Evolutionary conservation across 2,797 vertebrate species (phyloP), one percentile per base, ranked within the genome.

Genomic region (Protosalanx chinensis): DNA sequence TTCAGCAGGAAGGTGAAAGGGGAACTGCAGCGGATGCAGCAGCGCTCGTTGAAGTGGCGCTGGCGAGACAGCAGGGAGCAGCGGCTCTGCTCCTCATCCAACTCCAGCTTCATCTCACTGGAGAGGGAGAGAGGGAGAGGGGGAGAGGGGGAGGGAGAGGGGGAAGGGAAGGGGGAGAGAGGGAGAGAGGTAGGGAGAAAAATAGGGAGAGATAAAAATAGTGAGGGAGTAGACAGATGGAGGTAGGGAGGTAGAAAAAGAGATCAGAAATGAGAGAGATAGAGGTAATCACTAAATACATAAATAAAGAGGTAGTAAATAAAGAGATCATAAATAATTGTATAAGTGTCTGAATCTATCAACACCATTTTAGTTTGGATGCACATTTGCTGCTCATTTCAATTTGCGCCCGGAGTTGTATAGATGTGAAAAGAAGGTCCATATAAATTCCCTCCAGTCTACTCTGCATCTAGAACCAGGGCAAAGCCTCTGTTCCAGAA

Each of bases 1-100:
- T 96, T 97, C 87, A 98, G 91, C 15, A 98, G 92, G 82, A 97
- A 97, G 4, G 94, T 94, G 91, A 98, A 98, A 29, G 96, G 93
- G 0, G 92, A 86, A 70, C 96, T 98, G 86, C 97, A 98, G 81
- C 94, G 94, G 88, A 98, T 98, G 76, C 97, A 98, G 89, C 96
- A 98, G 82, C 91, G 95, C 79, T 93, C 93, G 37, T 97, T 96
- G 79, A 98, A 98, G 86, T 93, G 93, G 74, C 87, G 89, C 88
- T 97, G 96, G 76, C 91, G 94, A 4, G 95, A 94, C 72, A 98
- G 93, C 88, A 98, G 93, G 86, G 91, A 91, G 85, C 96, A 94
- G 80, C 94, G 96, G 90, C 90, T 95, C 80, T 93, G 93, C 85
- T 98, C 96, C 86, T 96, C 95, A 0, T 94, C 94, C 86, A 97